These are phyloP conservation scores for Protodeltote pygarga DNA, from an alignment of 2,888 invertebrate genomes.

Conservation along the genomic window DNA sequence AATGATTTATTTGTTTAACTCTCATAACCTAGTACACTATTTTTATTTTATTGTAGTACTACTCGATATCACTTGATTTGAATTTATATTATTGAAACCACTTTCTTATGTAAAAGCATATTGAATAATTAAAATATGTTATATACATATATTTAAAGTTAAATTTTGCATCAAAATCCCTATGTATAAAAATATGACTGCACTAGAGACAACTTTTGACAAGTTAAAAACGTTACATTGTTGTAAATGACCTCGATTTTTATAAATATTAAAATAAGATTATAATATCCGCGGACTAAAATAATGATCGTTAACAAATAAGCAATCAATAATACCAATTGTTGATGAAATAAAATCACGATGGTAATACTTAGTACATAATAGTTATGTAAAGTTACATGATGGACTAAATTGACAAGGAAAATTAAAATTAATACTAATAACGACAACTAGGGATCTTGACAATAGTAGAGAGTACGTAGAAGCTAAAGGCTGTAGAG, in stretches of 20 bases:
- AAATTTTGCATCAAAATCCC: conserved; percentile 3
- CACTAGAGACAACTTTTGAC: conserved; percentile 13
- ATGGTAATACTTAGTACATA: conserved; percentile 37
- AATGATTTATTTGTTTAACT: conserved; percentile 17
- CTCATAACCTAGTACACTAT: not conserved
- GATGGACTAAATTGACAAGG: conserved; percentile 38
- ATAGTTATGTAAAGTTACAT: conserved; percentile 38
- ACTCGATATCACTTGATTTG: conserved; percentile 12
- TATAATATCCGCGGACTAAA: conserved; percentile 23
- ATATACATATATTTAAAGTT: conserved; percentile 27
- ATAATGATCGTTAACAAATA: conserved; percentile 16
- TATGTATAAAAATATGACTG: conserved; percentile 12
- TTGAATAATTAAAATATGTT: not conserved
- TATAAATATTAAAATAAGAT: conserved; percentile 24
- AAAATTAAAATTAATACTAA: conserved; percentile 54
- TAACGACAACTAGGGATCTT: conserved; percentile 75
- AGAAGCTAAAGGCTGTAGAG: conserved; percentile 79
- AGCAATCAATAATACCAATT: conserved; percentile 17
- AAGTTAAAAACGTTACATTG: conserved; percentile 10
- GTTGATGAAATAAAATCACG: conserved; percentile 39
- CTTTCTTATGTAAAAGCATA: conserved; percentile 3
- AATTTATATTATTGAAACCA: conserved; percentile 1
- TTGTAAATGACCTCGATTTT: conserved; percentile 9
- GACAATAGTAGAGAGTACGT: conserved; percentile 84
- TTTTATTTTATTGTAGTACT: conserved; percentile 7